Percentiles rank a stretch among this genome's conserved stretches.
phyloP scores from a whole-genome alignment of 2,113 vertebrate genomes.

The Melanotaenia duboulayi region DNA sequence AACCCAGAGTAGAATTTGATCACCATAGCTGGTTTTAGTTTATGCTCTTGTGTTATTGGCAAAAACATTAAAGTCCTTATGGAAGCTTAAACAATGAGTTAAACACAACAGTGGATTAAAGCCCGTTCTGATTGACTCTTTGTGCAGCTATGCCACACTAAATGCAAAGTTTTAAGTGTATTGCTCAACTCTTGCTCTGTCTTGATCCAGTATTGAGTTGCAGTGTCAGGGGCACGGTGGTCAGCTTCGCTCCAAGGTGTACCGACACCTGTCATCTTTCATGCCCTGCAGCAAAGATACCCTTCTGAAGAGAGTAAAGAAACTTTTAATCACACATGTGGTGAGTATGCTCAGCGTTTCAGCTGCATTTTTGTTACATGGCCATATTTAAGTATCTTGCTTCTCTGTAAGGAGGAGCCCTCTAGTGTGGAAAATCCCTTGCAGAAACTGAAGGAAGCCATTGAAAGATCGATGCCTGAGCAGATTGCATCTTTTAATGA shows the following conservation, averaged over 20 bases:
- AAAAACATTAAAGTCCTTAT: too few species aligned
- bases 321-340: conserved; percentile 85
- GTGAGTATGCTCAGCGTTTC: conserved; percentile 69
- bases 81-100: background rate
- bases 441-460: conserved; percentile 90
- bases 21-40: too few species aligned
- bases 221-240: conserved; percentile 87
- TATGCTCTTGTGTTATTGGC: too few species aligned
- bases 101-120: background rate
- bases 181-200: conserved; percentile 1
- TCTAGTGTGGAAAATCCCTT: conserved; percentile 83
- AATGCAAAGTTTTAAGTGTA: background rate
- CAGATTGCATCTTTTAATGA: conserved; percentile 90
- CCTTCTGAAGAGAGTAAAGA: conserved; percentile 88
- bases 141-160: background rate
- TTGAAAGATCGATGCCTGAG: conserved; percentile 90
- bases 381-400: background rate
- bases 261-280: conserved; percentile 89
- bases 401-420: conserved; percentile 80
- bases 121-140: too few species aligned
- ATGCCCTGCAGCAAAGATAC: conserved; percentile 94
- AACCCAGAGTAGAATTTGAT: background rate
- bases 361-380: background rate
- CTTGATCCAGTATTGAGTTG: conserved; percentile 86
- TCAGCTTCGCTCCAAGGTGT: conserved; percentile 89